Conservation (phyloP, 2,113 vertebrate genomes). For the Polypterus bichir region DNA sequence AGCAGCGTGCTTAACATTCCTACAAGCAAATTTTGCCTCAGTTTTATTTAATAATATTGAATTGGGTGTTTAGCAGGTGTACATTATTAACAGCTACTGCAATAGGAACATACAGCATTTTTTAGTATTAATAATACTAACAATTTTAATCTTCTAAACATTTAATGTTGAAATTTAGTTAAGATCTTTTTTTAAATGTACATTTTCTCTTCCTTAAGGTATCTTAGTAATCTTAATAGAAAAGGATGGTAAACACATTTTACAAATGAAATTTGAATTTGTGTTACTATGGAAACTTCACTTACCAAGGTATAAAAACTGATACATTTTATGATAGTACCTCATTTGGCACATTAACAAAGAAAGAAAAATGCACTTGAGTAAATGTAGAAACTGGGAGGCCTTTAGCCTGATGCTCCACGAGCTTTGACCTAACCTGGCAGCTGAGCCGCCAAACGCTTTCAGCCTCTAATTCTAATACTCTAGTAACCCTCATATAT, state of each 20-base stretch:
- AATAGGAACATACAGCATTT: too few relatives aligned
- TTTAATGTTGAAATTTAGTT: neutral
- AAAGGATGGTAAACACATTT: conserved; percentile 6
- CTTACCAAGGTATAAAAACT: conserved; percentile 11
- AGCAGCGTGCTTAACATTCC: too few relatives aligned
- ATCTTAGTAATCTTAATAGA: conserved; percentile 4
- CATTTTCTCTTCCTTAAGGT: conserved; percentile 1
- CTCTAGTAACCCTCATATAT: too few relatives aligned
- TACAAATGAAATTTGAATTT: conserved; percentile 14
- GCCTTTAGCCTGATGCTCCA: neutral
- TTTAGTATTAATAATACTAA: too few relatives aligned
- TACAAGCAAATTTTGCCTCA: too few relatives aligned
- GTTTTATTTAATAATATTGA: too few relatives aligned
- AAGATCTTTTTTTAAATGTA: neutral
- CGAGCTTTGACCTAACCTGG: too few relatives aligned
- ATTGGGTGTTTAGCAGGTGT: too few relatives aligned
- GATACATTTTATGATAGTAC: neutral
- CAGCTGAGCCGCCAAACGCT: too few relatives aligned
- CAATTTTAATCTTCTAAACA: too few relatives aligned
- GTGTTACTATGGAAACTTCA: conserved; percentile 13
- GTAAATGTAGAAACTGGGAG: neutral
- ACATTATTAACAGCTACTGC: too few relatives aligned
- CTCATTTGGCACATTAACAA: conserved; percentile 1
- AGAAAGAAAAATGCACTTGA: conserved; percentile 3
- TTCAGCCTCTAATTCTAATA: too few relatives aligned